Base-by-base conservation (phyloP, 2,888 invertebrate species). In the Cybosia mesomella region DNA sequence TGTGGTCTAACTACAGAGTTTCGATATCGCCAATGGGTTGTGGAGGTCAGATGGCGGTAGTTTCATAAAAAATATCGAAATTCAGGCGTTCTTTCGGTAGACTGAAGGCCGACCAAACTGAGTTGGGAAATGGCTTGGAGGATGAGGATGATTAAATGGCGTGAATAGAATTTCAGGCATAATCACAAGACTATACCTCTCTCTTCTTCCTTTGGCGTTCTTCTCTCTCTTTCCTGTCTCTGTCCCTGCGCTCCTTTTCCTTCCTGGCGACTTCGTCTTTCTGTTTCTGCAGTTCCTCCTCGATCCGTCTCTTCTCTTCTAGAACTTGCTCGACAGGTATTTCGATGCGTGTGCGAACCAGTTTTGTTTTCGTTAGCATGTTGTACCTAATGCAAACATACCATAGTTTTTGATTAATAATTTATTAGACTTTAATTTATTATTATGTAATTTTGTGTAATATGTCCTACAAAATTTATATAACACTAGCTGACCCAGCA, bases 311-410 rank as follows among this genome's bases (percentile, higher is more conserved):
- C 81, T 92, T 95, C 85, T 95, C 95, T 77, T 92, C 94, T 22
- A 95, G 75, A 4, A 94, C 90, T 75, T 94, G 87, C 73, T 94
- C 93, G 0, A 95, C 83, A 0, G 95, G 95, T n/a, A 95, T 88
- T 74, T 94, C 92, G 9, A 94, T 60, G 18, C 91, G 88, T 53
- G 90, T 89, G 64, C 94, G 92, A 2, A 91, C 90, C 11, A 89
- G 89, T 83, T 93, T 94, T 0, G 95, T 95, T 71, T 90, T 91
- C 0, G 95, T 94, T 55, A 95, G 75, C 91, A 95, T 91, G 83
- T 89, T 94, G 84, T 92, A 94, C 71, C 95, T 95, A 74, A 28
- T 57, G 28, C 28, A 57, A 39, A 49, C 9, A 53, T 22, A 18
- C 4, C 34, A 18, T 43, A 39, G 22, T 36, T 22, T 18, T 22